phyloP scores from a whole-genome alignment of 1,140 invertebrate genomes.

The Myzus persicae region DNA sequence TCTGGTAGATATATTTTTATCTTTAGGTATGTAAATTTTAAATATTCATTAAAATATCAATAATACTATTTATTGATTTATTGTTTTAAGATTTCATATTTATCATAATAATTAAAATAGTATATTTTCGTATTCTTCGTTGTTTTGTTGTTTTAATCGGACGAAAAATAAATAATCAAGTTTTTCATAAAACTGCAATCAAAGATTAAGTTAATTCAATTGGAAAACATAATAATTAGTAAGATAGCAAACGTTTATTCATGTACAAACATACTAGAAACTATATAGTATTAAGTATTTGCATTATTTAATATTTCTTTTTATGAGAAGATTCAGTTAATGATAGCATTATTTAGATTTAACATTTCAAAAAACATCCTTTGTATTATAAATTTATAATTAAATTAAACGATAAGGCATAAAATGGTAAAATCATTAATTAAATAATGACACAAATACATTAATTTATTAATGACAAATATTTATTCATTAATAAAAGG shows the following conservation, averaged over 20 bases:
- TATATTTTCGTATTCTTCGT: not conserved
- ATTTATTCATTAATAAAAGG: not conserved
- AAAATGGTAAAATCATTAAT: not conserved
- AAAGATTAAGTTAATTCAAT: not conserved
- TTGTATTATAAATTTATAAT: not conserved
- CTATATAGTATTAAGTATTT: not conserved
- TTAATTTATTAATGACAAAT: slow-evolving; percentile 3
- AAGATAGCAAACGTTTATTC: not conserved
- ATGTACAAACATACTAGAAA: not conserved
- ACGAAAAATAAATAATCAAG: not conserved
- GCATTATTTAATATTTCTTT: not conserved
- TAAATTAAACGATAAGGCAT: not conserved
- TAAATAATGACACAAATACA: not conserved
- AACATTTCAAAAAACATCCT: not conserved
- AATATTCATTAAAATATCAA: not conserved
- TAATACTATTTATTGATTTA: not conserved
- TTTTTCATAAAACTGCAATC: not conserved
- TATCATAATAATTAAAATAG: not conserved
- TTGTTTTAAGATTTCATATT: not conserved
- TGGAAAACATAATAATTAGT: not conserved
- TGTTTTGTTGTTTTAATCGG: not conserved
- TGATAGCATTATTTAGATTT: not conserved
- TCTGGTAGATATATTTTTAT: not conserved
- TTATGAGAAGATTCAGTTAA: not conserved
- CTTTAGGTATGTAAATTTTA: not conserved